Evolutionary conservation across 2,888 invertebrate species (phyloP), one percentile per base, ranked within the genome.

Genomic region (Chydorus sphaericus): DNA sequence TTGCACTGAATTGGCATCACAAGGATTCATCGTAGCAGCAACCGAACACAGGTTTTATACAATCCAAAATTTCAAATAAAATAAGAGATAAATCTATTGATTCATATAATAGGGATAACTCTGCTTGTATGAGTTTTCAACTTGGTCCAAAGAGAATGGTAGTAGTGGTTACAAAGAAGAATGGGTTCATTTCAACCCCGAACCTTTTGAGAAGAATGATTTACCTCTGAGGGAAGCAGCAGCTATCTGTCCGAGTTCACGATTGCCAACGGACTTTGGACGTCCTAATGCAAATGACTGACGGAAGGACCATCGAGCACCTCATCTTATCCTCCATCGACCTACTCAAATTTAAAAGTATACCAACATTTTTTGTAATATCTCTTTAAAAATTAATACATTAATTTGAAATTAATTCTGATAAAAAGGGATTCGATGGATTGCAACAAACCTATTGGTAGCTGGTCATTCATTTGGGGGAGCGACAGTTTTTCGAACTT

Each of bases 1-100:
- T 48, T 78, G 78, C 63, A 68, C 72, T 44, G 80, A 82, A 62
- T 65, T 82, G 56, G 80, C 82, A 2, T 80, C 80, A 2, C 73
- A 77, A 62, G 82, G 82, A 2, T 81, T 75, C 66, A 67, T 82
- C 10, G 79, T 82, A 1, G 78, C 76, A 3, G 76, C 77, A n/a
- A 63, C 80, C 16, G 81, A 82, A 66, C 81, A 82, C 68, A 76
- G 77, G 77, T 77, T 28, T n/a, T n/a, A 30, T 20, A n/a, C n/a
- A n/a, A n/a, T n/a, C n/a, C n/a, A n/a, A n/a, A 53, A 29, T 54
- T 53, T 28, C 48, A 11, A 23, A 28, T 28, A 16, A n/a, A 8
- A 1, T 14, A 6, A 16, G 14, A 20, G 2, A 28, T 10, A n/a
- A 37, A 20, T 16, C 7, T 23, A 18, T 31, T 48, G 18, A n/a